Percentiles rank a stretch among this genome's conserved stretches.
These are phyloP conservation scores for Drosophila borealis DNA, from an alignment of 2,888 invertebrate genomes.

Conservation along the genomic window DNA sequence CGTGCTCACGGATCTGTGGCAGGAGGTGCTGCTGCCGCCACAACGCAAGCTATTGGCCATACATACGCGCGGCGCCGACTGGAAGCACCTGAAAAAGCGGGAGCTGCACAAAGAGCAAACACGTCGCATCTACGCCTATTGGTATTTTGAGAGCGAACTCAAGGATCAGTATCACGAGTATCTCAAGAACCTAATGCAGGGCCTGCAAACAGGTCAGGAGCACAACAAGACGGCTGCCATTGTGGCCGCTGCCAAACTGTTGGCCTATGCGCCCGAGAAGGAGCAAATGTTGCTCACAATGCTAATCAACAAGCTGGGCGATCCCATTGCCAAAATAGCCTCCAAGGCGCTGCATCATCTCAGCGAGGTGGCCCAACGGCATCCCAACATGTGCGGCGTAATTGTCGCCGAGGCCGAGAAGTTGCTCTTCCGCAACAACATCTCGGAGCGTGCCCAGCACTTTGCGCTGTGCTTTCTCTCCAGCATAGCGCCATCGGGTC, in stretches of 20 bases:
- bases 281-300: conserved; percentile 88
- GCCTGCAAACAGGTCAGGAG: conserved; percentile 84
- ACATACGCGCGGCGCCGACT: conserved; percentile 82
- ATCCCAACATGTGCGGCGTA: conserved; percentile 96
- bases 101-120: conserved; percentile 87
- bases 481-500: conserved; percentile 90
- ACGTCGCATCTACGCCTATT: conserved; percentile 89
- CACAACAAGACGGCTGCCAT: conserved; percentile 82
- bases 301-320: conserved; percentile 97
- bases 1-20: conserved; percentile 82
- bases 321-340: conserved; percentile 92
- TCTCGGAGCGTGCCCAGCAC: conserved; percentile 94
- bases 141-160: conserved; percentile 96
- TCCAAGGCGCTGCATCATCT: conserved; percentile 95
- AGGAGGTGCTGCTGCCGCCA: conserved; percentile 82
- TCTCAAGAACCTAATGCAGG: conserved; percentile 83
- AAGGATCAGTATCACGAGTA: conserved; percentile 89
- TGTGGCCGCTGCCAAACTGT: conserved; percentile 78
- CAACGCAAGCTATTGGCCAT: conserved; percentile 82
- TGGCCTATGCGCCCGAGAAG: conserved; percentile 83
- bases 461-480: conserved; percentile 96
- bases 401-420: conserved; percentile 95
- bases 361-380: conserved; percentile 91
- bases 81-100: conserved; percentile 82
- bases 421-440: conserved; percentile 94